Evolutionary conservation across 2,888 invertebrate species (phyloP), one percentile per base, ranked within the genome.

Genomic region (Caenorhabditis sp.): DNA sequence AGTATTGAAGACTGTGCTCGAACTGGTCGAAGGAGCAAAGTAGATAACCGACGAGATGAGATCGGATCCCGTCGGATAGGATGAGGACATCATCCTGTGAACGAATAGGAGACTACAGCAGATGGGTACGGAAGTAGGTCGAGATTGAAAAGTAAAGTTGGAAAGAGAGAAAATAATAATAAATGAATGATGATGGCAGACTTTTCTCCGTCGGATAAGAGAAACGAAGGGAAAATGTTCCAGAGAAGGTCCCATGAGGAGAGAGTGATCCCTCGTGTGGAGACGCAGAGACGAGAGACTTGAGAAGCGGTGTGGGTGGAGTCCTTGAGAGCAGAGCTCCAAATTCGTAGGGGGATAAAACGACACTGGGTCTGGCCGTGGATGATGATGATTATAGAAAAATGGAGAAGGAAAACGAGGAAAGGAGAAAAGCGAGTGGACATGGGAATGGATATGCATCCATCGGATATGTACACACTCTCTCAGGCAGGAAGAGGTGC

Each of bases 1-100:
- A 15, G 59, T 72, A 17, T 68, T 68, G 37, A 68, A 74, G 17
- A 59, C 53, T 20, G 68, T 75, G 43, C 55, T 37, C 24, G 70
- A 46, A 37, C 50, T 70, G 53, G 65, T 59, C 7, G 59, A 46
- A 1, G 71, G 71, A 32, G 71, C 45, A 22, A 72, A 77, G 41
- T 72, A 77, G 17, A 77, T 66, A 24, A 77, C 77, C 35, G 65
- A 66, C 45, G 77, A 71, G 35, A 77, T 63, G 26, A 77, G 77
- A 32, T 77, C 77, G 13, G 77, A 43, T n/a, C 77, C 71, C 35
- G 53, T 71, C 48, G 66, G 73, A 66, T 68, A 56, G 45, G 66
- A 62, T 58, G 72, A 68, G 24, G 72, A 72, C 78, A 78, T 66
- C 56, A 68, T 68, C 27, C 45, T 68, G 32, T 8, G n/a, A n/a